Base-by-base conservation (phyloP, 2,113 vertebrate genomes). In the Oncorhynchus mykiss region DNA sequence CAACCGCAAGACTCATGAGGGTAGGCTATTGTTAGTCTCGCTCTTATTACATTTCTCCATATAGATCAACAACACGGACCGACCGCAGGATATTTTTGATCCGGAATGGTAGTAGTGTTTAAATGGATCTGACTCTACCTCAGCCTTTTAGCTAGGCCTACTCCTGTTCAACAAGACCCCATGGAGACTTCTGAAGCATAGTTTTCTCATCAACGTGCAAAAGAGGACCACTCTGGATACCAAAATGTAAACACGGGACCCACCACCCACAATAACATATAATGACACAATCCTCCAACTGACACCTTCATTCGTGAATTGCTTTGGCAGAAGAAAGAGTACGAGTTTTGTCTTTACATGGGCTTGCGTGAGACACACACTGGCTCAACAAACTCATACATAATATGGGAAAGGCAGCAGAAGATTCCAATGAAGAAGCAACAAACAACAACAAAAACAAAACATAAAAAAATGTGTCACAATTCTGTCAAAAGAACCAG, bases 281-380 rank as follows among this genome's bases (percentile, higher is more conserved):
- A 67, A 45, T 45, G 59, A 69, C 54, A 65, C 64, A 78, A 75
- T 70, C 64, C 74, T 54, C 76, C 69, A 72, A 45, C 67, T 27
- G 67, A 79, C 74, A 51, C 68, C 72, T 59, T 83, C 78, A 67
- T 86, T 89, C 57, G 79, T 51, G 79, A 70, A 82, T 86, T 87
- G 85, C 79, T 89, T 92, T 88, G 86, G 86, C 78, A 85, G 85
- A 87, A 76, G 51, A 81, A 67, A 67, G 59, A 82, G 72, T 67
- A 68, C 20, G 18, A 34, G 29, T 66, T 27, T 29, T 27, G 11
- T 66, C 29, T 9, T 59, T 67, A 76, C 67, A 73, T 76, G 54
- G 57, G 74, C 74, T 84, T 69, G 51, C 75, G 49, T 74, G 76
- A 81, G 67, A 79, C 67, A 78, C 24, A 78, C 57, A 73, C 76